These are phyloP conservation scores for Gadus chalcogrammus DNA, from an alignment of 2,113 vertebrate genomes.

Conservation along the genomic window DNA sequence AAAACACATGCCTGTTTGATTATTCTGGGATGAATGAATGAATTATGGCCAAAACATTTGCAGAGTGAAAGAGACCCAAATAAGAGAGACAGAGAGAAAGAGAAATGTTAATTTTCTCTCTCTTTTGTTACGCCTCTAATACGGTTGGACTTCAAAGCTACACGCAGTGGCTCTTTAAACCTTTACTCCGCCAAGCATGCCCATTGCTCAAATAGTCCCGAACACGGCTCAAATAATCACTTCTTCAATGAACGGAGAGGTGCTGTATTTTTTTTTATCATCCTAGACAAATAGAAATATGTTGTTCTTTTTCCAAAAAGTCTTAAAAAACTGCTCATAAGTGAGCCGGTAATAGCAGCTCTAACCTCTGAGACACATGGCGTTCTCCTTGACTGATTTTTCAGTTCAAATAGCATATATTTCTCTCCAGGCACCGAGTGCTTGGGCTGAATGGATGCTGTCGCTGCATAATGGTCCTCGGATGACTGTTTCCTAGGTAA, in stretches of 20 bases:
- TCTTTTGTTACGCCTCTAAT: too few species aligned
- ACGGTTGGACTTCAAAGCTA: too few species aligned
- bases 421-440: conserved; percentile 66
- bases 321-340: conserved; percentile 20
- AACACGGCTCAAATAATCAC: conserved; percentile 7
- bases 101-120: too few species aligned
- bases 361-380: conserved; percentile 33
- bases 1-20: too few species aligned
- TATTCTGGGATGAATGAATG: too few species aligned
- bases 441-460: conserved; percentile 73
- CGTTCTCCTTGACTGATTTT: conserved; percentile 70
- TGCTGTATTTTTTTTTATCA: conserved; percentile 6
- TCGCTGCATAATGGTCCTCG: conserved; percentile 71
- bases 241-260: too few species aligned
- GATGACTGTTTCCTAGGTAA: conserved; percentile 78
- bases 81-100: too few species aligned
- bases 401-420: conserved; percentile 66
- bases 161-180: too few species aligned
- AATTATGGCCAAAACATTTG: too few species aligned
- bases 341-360: neutral
- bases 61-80: too few species aligned
- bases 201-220: neutral
- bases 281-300: conserved; percentile 1
- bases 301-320: conserved; percentile 17
- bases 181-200: too few species aligned